Evolutionary conservation across 2,113 vertebrate species (phyloP).

Genomic region (Nibea coibor): DNA sequence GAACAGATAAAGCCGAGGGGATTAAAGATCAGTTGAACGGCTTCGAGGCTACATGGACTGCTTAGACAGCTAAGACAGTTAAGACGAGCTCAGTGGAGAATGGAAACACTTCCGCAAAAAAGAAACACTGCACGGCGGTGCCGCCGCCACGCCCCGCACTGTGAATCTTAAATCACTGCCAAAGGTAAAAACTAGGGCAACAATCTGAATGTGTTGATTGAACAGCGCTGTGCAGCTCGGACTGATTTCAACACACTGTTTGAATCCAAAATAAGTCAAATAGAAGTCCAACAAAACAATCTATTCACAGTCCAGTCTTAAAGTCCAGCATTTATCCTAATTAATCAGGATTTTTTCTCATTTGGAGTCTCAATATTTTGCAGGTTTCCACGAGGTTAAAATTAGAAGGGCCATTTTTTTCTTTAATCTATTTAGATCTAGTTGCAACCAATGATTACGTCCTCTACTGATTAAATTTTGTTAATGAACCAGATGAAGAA

Average conservation of each 20-base stretch:
- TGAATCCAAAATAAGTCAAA: not conserved
- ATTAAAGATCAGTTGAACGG: conserved; percentile 57
- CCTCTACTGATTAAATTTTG: too few relatives aligned
- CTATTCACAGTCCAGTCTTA: not conserved
- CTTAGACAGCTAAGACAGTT: conserved; percentile 52
- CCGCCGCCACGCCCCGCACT: not conserved
- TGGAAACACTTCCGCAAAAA: not conserved
- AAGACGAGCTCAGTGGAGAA: conserved; percentile 46
- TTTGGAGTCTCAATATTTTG: too few relatives aligned
- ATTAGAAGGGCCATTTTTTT: too few relatives aligned
- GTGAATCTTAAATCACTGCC: not conserved
- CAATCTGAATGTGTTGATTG: not conserved
- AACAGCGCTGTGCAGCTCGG: not conserved
- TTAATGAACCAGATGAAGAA: too few relatives aligned
- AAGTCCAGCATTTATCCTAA: too few relatives aligned
- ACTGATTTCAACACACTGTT: not conserved
- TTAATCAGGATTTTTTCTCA: too few relatives aligned
- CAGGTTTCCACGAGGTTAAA: too few relatives aligned
- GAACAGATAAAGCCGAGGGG: conserved; percentile 43
- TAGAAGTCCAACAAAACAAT: not conserved
- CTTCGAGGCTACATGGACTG: conserved; percentile 45
- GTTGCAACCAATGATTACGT: too few relatives aligned
- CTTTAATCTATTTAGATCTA: too few relatives aligned
- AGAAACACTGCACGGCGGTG: not conserved
- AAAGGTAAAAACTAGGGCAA: conserved; percentile 4